These are phyloP conservation scores for Diadophis punctatus DNA, from an alignment of 2,113 vertebrate genomes.

Conservation along the genomic window DNA sequence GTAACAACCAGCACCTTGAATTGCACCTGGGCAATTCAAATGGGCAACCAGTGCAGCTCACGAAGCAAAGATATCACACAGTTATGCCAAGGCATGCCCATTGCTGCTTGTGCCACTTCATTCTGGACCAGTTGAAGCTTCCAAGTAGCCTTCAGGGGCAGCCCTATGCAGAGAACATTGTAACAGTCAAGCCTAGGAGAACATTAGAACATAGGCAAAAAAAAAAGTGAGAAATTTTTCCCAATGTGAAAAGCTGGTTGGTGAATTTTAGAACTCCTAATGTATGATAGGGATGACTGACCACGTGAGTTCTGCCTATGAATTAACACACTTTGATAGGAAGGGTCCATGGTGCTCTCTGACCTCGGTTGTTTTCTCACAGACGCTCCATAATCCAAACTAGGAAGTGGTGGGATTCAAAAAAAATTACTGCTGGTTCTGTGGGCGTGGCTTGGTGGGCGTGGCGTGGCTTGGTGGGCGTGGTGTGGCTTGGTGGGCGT, in stretches of 20 bases:
- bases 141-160: too few relatives aligned
- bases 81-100: not conserved
- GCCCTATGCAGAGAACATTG: too few relatives aligned
- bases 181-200: not conserved
- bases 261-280: slow-evolving; percentile 28
- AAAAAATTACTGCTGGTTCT: too few relatives aligned
- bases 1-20: not conserved
- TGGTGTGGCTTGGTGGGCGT: too few relatives aligned
- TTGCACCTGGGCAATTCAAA: not conserved
- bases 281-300: not conserved
- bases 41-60: not conserved
- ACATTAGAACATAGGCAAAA: not conserved
- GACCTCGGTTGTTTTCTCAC: too few relatives aligned
- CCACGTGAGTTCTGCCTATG: too few relatives aligned
- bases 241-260: slow-evolving; percentile 45
- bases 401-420: too few relatives aligned
- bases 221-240: not conserved
- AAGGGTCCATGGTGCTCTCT: too few relatives aligned
- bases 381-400: too few relatives aligned
- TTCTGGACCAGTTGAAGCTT: not conserved
- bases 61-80: not conserved
- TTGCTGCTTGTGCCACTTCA: not conserved
- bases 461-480: too few relatives aligned
- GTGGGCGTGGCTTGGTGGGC: too few relatives aligned
- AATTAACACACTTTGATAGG: not conserved